A percentile compares a stretch with the other conserved stretches of the same genome.
These are phyloP conservation scores for Notiomystis cincta DNA, from an alignment of 2,113 vertebrate species.

Conservation along the genomic window DNA sequence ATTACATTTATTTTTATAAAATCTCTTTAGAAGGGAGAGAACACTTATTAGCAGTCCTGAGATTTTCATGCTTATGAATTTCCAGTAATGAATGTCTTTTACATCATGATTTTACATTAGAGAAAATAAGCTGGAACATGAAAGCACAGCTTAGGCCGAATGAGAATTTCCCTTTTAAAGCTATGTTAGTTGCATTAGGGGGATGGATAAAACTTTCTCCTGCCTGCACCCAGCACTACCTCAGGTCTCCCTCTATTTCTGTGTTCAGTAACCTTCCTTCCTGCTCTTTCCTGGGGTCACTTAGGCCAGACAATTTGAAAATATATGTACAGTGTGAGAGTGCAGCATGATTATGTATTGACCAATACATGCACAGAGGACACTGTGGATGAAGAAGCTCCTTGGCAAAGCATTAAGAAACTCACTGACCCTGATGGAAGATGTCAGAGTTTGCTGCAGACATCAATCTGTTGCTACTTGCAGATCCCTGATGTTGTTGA, in stretches of 20 bases:
- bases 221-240: neutral
- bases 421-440: neutral
- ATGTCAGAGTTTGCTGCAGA: neutral
- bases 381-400: neutral
- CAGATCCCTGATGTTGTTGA: neutral
- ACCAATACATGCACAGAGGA: neutral
- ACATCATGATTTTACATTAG: neutral
- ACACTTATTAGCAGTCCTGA: neutral
- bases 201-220: neutral
- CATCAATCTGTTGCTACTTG: neutral
- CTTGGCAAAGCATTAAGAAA: neutral
- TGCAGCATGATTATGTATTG: neutral
- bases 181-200: neutral
- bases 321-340: accelerated
- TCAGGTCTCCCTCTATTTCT: neutral
- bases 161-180: neutral
- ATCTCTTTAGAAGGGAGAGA: neutral
- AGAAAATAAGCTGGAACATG: neutral
- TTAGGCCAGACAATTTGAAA: neutral
- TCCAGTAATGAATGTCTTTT: neutral
- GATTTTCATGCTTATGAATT: neutral
- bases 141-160: neutral
- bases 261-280: neutral
- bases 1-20: slow-evolving; percentile 27
- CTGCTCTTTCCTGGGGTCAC: neutral